These are phyloP conservation scores for Salpingus planirostris DNA, from an alignment of 2,888 invertebrate species.

Conservation along the genomic window DNA sequence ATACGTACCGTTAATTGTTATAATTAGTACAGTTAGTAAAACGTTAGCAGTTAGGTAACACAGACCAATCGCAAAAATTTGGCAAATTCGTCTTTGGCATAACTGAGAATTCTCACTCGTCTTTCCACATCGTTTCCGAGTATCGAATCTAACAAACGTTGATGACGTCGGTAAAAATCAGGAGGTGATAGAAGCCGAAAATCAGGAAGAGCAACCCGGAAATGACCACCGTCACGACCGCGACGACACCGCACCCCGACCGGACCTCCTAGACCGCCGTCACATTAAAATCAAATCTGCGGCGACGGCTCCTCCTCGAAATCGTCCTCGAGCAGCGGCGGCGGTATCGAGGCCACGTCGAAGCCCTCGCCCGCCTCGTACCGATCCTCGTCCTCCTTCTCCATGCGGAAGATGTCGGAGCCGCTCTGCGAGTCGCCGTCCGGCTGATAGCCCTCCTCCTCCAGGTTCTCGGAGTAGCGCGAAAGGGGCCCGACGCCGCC, in stretches of 20 bases:
- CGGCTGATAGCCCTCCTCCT: slow-evolving; percentile 57
- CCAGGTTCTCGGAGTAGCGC: slow-evolving; percentile 30
- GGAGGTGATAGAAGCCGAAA: slow-evolving; percentile 19
- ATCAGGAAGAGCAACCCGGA: slow-evolving; percentile 16
- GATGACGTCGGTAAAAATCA: slow-evolving; percentile 17
- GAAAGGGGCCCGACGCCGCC: slow-evolving; percentile 25
- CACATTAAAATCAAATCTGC: slow-evolving; percentile 40
- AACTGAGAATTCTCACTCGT: no score
- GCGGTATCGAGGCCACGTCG: slow-evolving; percentile 68
- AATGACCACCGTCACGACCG: slow-evolving; percentile 20
- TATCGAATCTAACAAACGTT: background rate
- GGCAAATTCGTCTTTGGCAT: slow-evolving; percentile 8
- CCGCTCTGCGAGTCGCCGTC: slow-evolving; percentile 49
- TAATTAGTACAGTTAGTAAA: background rate
- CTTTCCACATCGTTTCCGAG: slow-evolving; percentile 9
- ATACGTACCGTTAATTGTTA: no score
- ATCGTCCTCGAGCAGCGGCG: slow-evolving; percentile 65
- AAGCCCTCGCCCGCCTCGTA: slow-evolving; percentile 64
- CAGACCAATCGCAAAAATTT: slow-evolving; percentile 25
- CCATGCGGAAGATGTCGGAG: slow-evolving; percentile 42
- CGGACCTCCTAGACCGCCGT: slow-evolving; percentile 17
- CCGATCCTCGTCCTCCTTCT: slow-evolving; percentile 46
- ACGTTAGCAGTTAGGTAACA: slow-evolving; percentile 17
- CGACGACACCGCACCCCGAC: slow-evolving; percentile 17
- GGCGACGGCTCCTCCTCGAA: slow-evolving; percentile 49